These are phyloP conservation scores for Eueremaeus valkanovi DNA, from an alignment of 2,888 invertebrate species.

Conservation along the genomic window DNA sequence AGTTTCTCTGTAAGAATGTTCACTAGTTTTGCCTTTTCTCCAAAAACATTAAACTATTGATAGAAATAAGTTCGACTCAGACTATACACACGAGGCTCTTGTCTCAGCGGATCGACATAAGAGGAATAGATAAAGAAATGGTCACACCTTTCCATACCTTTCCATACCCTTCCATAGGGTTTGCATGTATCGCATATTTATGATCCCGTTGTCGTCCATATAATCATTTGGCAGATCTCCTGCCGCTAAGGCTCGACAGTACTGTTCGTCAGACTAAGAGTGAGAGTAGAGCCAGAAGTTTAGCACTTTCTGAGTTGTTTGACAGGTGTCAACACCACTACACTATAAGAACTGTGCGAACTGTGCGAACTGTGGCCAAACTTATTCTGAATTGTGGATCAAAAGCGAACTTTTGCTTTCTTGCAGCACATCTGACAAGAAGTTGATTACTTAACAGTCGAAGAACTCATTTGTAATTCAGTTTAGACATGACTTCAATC, in stretches of 20 bases:
- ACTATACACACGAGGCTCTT: background rate
- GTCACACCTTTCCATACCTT: background rate
- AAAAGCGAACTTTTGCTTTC: background rate
- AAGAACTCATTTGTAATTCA: slow-evolving; percentile 19
- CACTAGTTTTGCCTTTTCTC: background rate
- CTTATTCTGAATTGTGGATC: background rate
- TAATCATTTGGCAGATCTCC: slow-evolving; percentile 17
- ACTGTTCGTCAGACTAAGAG: too few relatives aligned
- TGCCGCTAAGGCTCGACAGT: background rate
- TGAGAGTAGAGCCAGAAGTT: background rate
- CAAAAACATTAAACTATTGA: background rate
- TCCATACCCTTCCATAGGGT: too few relatives aligned
- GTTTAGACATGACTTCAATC: background rate
- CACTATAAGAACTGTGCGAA: background rate
- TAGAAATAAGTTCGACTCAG: background rate
- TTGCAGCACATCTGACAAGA: background rate
- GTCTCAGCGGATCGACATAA: background rate
- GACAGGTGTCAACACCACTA: background rate
- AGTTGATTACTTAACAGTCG: background rate
- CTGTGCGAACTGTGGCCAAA: background rate
- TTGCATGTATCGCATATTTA: background rate
- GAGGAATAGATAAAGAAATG: background rate
- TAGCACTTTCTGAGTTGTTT: slow-evolving; percentile 2
- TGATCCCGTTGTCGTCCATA: background rate
- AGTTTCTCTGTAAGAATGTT: too few relatives aligned